phyloP scores from a whole-genome alignment of 2,888 invertebrate genomes.

The Oscheius onirici region DNA sequence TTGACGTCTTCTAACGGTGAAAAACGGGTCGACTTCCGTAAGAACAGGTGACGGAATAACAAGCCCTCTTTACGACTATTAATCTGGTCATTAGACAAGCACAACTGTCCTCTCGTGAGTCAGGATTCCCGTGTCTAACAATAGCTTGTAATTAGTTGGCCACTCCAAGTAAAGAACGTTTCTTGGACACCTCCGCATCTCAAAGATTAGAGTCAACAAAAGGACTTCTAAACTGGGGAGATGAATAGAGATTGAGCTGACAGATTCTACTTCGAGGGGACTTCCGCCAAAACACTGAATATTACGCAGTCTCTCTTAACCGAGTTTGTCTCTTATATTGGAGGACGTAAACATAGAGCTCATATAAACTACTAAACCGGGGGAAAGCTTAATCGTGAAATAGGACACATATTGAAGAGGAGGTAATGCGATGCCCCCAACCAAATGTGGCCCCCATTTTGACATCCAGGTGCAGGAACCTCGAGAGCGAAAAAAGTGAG shows the following conservation, averaged over 20 bases:
- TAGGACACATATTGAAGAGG: constrained; percentile 8
- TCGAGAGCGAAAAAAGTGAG: constrained; percentile 10
- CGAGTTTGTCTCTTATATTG: background rate
- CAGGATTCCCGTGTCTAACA: background rate
- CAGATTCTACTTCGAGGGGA: no score
- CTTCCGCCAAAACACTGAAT: no score
- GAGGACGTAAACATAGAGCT: background rate
- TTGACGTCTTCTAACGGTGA: constrained; percentile 9
- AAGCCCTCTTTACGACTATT: no score
- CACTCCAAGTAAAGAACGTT: background rate
- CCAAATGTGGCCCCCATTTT: background rate
- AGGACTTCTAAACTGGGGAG: no score
- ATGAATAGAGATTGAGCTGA: no score
- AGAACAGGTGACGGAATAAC: background rate
- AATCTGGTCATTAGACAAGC: background rate
- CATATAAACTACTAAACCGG: background rate
- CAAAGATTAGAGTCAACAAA: no score
- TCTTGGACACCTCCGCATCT: no score
- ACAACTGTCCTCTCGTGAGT: background rate
- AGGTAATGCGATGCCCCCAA: constrained; percentile 4
- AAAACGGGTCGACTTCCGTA: background rate
- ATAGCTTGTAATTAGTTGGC: background rate
- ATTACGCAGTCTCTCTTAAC: no score
- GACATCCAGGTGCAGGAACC: background rate
- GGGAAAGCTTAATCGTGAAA: background rate